A percentile compares a stretch with the other conserved stretches of the same genome.
Conservation (phyloP, 2,888 invertebrate species). For the Ypsolopha scabrella region DNA sequence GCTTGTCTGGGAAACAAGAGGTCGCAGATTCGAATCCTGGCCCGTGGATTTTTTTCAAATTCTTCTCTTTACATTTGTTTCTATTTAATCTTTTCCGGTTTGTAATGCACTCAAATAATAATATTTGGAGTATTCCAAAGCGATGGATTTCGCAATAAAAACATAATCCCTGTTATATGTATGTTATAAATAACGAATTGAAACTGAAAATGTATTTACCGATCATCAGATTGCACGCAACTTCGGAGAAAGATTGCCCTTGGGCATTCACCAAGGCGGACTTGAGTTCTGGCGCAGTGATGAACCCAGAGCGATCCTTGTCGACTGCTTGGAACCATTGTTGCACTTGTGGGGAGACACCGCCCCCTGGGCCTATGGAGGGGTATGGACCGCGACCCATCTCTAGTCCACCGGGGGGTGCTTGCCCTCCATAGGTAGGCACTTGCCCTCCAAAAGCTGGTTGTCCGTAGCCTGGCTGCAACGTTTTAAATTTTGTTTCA, state of each 20-base stretch:
- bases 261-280: slow-evolving; percentile 87
- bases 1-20: no score
- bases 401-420: slow-evolving; percentile 28
- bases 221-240: slow-evolving; percentile 89
- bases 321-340: slow-evolving; percentile 90
- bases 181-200: no score
- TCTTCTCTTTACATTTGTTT: no score
- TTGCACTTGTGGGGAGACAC: slow-evolving; percentile 78
- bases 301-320: slow-evolving; percentile 84
- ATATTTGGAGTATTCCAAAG: no score
- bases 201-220: no score
- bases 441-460: slow-evolving; percentile 7
- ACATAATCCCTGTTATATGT: no score
- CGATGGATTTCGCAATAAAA: no score
- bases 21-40: no score
- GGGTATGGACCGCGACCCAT: slow-evolving; percentile 62
- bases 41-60: no score
- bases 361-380: slow-evolving; percentile 59
- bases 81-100: no score
- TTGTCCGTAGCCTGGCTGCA: slow-evolving; percentile 19
- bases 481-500: neutral
- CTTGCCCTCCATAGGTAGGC: slow-evolving; percentile 9
- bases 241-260: slow-evolving; percentile 85
- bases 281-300: slow-evolving; percentile 81
- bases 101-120: no score